Evolutionary conservation across 2,888 invertebrate genomes (phyloP), one percentile per base, ranked within the genome.

Genomic region (Noctua fimbriata): DNA sequence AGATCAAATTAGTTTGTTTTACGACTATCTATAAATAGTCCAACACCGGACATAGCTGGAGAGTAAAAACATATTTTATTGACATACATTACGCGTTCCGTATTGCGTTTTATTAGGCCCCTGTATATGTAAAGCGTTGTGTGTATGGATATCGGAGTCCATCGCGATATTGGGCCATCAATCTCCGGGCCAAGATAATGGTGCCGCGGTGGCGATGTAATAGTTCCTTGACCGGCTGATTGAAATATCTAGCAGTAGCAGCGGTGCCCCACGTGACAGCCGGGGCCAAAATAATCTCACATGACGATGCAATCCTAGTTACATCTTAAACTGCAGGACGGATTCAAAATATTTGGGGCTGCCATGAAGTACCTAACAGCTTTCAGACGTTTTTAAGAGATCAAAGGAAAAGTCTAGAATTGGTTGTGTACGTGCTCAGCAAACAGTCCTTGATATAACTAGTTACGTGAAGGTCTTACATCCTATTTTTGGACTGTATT

Each of bases 101-200:
- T 87, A 78, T 81, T 82, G 73, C 76, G 73, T 82, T 88, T 84
- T 83, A 84, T 81, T 87, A 83, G 52, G 65, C 79, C 58, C 47
- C 55, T 79, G 81, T 73, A 81, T 81, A 85, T 78, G 84, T 85
- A 76, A 81, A 85, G 78, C 78, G 75, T 76, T 87, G 89, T 89
- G 87, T 87, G 77, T 83, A 81, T 88, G 77, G 72, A 87, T 89
- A 90, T 89, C 88, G 88, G 88, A 93, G 91, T 92, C 92, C 92
- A 94, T 94, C 93, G 93, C 92, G 92, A 94, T 95, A 95, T 95
- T 94, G 93, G 93, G 90, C 90, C 93, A 95, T 95, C 95, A 95
- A 96, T 95, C 95, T 94, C 93, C 91, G 86, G 88, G 92, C 90
- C 91, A 93, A 95, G 94, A 95, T 95, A 95, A 95, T 94, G 93